These are phyloP conservation scores for Ciconia stormi DNA, from an alignment of 2,113 vertebrate genomes.

Conservation along the genomic window DNA sequence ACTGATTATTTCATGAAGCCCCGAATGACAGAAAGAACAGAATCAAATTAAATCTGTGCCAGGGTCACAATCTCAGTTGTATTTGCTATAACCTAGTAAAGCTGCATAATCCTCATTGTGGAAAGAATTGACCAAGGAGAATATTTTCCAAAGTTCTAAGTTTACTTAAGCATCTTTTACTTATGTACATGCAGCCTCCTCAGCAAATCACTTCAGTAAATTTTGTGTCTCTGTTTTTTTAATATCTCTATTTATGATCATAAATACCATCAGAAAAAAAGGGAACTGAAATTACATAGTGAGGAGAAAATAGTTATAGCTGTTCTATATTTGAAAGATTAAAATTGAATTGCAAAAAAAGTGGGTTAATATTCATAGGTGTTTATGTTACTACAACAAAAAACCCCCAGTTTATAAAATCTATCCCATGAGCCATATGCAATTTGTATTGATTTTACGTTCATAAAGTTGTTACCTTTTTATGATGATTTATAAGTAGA, in stretches of 20 bases:
- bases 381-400: not conserved
- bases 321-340: not conserved
- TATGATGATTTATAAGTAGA: constrained; percentile 21
- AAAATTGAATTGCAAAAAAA: not conserved
- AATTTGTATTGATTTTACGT: constrained; percentile 56
- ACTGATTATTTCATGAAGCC: not conserved
- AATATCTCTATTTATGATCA: not conserved
- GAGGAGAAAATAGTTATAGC: not conserved
- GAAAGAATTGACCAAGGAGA: not conserved
- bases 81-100: not conserved
- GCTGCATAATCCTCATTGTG: not conserved
- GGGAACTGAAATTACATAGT: not conserved
- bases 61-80: not conserved
- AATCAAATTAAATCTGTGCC: not conserved
- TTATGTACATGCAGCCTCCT: not conserved
- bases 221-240: not conserved
- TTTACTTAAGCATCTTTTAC: not conserved
- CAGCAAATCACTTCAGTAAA: not conserved
- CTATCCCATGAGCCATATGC: not conserved
- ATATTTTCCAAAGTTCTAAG: not conserved
- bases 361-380: constrained; percentile 17
- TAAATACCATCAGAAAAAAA: not conserved
- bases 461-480: constrained; percentile 25
- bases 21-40: not conserved
- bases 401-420: constrained; percentile 2